Base-by-base conservation (phyloP, 2,797 vertebrate genomes). In the Parauchenoglanis ngamensis region DNA sequence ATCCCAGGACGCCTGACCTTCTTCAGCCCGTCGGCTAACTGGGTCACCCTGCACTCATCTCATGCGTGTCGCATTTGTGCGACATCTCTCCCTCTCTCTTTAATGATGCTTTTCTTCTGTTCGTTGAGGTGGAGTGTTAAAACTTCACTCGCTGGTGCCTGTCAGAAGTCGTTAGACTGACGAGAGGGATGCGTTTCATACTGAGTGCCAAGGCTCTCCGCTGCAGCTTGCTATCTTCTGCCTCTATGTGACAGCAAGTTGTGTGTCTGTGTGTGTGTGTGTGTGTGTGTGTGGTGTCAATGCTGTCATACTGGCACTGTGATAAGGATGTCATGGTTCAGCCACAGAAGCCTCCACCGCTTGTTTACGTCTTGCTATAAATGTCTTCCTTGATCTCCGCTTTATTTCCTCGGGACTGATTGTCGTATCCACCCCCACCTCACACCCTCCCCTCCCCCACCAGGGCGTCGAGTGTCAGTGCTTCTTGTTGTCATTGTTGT, bases 281-380 rank as follows among this genome's bases (percentile, higher is more conserved):
- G n/a, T 44, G 70, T 73, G 70, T 44, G 70, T 46, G 70, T 25
- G 65, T 59, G 63, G 72, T 86, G 72, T 78, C 77, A 40, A 40
- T 12, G 17, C 86, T 87, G 86, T 87, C 86, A 87, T n/a, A 17
- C 70, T 77, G 12, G 15, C 49, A 44, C 21, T n/a, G 70, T 68
- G 72, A 87, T 52, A 73, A 83, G 80, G 72, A 65, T 57, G 85
- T 68, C 75, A 68, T 17, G 61, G 75, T 56, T 86, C 85, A 79
- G 28, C 49, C 21, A 4, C 54, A 59, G 49, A 84, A 25, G 28
- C 67, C 49, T 68, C 25, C 70, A 56, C 81, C 46, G 68, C 72
- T 87, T 84, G 81, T 87, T 87, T 87, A 87, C 44, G 15, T 76
- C 81, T 77, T 6, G n/a, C 65, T 75, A 61, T 88, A 57, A 78